Base-by-base conservation (phyloP, 2,888 invertebrate genomes). In the Ochropacha duplaris region DNA sequence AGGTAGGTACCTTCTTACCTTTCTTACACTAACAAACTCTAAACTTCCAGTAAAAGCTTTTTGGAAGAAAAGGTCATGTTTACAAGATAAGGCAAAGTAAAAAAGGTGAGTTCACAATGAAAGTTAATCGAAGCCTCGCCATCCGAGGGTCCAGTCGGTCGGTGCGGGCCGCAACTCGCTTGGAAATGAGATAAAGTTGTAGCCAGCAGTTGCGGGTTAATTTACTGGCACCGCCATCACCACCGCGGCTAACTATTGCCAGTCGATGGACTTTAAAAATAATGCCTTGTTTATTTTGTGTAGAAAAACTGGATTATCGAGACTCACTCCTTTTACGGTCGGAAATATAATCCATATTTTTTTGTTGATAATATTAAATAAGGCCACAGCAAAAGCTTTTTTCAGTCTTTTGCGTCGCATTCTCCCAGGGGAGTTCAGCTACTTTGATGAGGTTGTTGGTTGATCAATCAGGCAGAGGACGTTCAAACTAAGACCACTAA, bases 171-270 rank as follows among this genome's bases (percentile, higher is more conserved):
- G 71, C 71, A 64, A 72, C 66, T 78, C 72, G 72, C 62, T 65
- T 79, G 79, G 80, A 81, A 85, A 83, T 75, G 74, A 81, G 84
- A 86, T 86, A 86, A 86, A 86, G 76, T 84, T 78, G 78, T 77
- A 62, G 62, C 71, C 69, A 44, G 55, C 63, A 68, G 65, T 69
- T 69, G 74, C 64, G 69, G 68, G 79, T 74, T 84, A 83, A 84
- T 86, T 83, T 84, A 85, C 76, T 74, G 71, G 8, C n/a, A 19
- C 44, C 44, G 6, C 44, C 36, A 14, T n/a, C 36, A 3, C 36
- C 19, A 19, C 71, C 71, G 64, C 59, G 57, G 58, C 62, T 58
- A 63, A 54, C 56, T 59, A 58, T 64, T 61, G 65, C 65, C 61
- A 59, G 44, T 63, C 63, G 57, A 54, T 60, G 56, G 59, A 60